Percentiles rank a stretch among this genome's conserved stretches.
Conservation (phyloP, 2,888 invertebrate species). For the Euclidia mi region DNA sequence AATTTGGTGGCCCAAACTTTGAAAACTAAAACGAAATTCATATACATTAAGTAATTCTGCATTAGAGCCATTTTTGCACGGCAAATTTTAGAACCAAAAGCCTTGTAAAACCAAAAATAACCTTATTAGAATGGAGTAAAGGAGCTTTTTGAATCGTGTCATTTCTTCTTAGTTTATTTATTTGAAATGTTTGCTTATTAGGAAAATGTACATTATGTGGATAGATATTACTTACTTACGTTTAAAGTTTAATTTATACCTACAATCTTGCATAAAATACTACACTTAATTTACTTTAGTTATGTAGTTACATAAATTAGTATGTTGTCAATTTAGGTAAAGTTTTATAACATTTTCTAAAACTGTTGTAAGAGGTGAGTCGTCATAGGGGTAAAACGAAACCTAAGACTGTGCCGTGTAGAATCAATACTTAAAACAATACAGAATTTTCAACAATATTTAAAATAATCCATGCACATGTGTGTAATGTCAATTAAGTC, state of each 20-base stretch:
- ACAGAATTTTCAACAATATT: too few relatives aligned
- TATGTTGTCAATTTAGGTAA: too few relatives aligned
- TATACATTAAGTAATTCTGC: slow-evolving; percentile 19
- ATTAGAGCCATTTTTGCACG: slow-evolving; percentile 40
- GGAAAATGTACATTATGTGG: slow-evolving; percentile 24
- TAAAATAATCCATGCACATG: too few relatives aligned
- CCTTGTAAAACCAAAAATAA: slow-evolving; percentile 30
- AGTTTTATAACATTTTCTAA: too few relatives aligned
- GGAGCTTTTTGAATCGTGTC: slow-evolving; percentile 29
- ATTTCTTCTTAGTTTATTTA: slow-evolving; percentile 33
- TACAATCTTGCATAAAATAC: slow-evolving; percentile 28
- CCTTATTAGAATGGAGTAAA: slow-evolving; percentile 33
- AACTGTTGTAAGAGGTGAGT: too few relatives aligned
- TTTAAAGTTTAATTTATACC: slow-evolving; percentile 25
- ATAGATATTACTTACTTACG: slow-evolving; percentile 42
- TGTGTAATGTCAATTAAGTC: too few relatives aligned
- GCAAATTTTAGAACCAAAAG: slow-evolving; percentile 16
- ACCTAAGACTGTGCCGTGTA: too few relatives aligned
- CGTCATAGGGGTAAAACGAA: too few relatives aligned
- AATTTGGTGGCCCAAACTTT: slow-evolving; percentile 55
- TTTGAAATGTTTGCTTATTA: slow-evolving; percentile 33
- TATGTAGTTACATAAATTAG: too few relatives aligned
- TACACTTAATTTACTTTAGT: neutral
- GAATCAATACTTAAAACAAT: too few relatives aligned
- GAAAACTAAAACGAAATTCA: slow-evolving; percentile 47